Base-by-base conservation (phyloP, 64 coral and sea anemone genomes). In the Porites lutea region DNA sequence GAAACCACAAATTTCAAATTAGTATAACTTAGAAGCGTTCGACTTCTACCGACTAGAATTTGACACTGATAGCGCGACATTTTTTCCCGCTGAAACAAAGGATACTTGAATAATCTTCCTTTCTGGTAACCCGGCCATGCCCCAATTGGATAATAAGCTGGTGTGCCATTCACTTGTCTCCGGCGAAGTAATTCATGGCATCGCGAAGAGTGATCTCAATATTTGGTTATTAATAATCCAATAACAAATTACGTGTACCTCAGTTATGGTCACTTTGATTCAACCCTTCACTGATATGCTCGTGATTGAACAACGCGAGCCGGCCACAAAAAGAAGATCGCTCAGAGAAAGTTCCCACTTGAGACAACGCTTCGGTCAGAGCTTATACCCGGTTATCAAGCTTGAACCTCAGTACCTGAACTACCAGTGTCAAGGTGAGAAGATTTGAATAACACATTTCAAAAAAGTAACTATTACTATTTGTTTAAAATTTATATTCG, bases 341-440 rank as follows among this genome's bases (percentile, higher is more conserved):
- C 3, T 68, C 19, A 22, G 1, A 68, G 20, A 68, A 67, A 68
- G 13, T 68, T 68, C 19, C 19, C 65, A 68, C 65, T 68, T 68
- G 65, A 68, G 65, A 22, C 65, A 68, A 68, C 65, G 65, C 65
- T 68, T 68, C 65, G 65, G 65, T 18, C 65, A 19, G 65, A 68
- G 65, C 65, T 68, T 14, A 68, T 68, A 68, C 65, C 13, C 65
- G 19, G 20, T 68, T 68, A 67, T 14, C 18, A 14, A 67, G 15
- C 65, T 15, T 67, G 65, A 67, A 67, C 65, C 65, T 63, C 60
- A 63, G 60, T 63, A 63, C 60, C 60, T 63, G 60, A 63, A 63
- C 60, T 12, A 63, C 2, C 9, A 16, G 10, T 9, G 60, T 2
- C 60, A 68, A 68, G 65, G 65, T 68, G 19, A 68, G 13, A n/a